Evolutionary conservation across 2,888 invertebrate genomes (phyloP).

Genomic region (Trisateles emortualis): DNA sequence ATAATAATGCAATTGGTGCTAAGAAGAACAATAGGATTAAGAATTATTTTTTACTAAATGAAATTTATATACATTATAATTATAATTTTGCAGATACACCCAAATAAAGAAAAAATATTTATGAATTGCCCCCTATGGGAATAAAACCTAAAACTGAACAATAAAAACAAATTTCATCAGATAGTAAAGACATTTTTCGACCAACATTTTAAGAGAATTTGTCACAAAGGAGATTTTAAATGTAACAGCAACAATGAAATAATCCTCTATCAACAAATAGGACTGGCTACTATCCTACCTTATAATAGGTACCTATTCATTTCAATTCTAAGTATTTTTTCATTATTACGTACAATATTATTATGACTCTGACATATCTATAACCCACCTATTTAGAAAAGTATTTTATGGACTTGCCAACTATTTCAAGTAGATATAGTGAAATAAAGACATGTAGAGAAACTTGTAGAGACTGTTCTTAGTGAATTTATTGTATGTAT

Average conservation of each 20-base stretch:
- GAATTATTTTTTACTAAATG: slow-evolving; percentile 13
- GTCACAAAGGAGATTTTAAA: no score
- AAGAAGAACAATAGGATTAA: slow-evolving; percentile 35
- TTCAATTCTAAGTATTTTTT: not conserved
- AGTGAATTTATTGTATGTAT: not conserved
- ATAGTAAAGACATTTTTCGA: no score
- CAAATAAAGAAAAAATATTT: no score
- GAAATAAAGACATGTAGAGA: slow-evolving; percentile 5
- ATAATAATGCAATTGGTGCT: slow-evolving; percentile 49
- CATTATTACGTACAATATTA: not conserved
- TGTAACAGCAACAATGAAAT: no score
- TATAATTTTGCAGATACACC: not conserved
- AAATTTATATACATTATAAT: slow-evolving; percentile 2
- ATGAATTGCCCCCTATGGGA: no score
- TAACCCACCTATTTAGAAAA: not conserved
- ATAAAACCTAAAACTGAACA: not conserved
- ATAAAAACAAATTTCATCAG: no score
- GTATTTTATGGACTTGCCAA: not conserved
- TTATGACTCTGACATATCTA: not conserved
- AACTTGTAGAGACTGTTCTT: slow-evolving; percentile 9
- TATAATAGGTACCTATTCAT: slow-evolving; percentile 32
- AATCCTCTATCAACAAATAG: not conserved
- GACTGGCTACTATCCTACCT: not conserved
- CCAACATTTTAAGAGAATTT: no score
- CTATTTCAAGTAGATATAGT: slow-evolving; percentile 11